phyloP scores from a whole-genome alignment of 2,113 vertebrate genomes.

The Bucco capensis region DNA sequence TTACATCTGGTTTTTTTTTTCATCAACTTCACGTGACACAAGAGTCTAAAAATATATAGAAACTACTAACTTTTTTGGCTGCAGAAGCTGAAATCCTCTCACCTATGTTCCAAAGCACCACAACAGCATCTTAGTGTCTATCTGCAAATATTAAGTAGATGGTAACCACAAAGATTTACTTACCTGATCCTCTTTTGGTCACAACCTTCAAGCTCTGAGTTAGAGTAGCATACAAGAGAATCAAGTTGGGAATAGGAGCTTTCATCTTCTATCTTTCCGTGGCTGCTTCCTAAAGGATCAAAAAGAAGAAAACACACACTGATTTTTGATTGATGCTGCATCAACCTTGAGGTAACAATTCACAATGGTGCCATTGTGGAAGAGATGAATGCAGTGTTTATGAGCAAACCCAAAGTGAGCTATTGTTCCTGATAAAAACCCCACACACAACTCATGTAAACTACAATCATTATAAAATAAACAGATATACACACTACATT shows the following conservation, averaged over 20 bases:
- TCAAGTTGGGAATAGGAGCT: slow-evolving; percentile 88
- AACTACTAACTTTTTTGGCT: background rate
- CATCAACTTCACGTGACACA: background rate
- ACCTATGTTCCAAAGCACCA: background rate
- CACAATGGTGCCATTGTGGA: background rate
- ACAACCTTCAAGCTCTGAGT: slow-evolving; percentile 94
- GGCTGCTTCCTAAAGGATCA: slow-evolving; percentile 64
- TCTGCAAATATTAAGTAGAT: background rate
- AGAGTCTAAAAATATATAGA: background rate
- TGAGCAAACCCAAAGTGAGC: background rate
- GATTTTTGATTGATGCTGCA: background rate
- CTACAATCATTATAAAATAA: background rate
- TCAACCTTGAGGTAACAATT: background rate
- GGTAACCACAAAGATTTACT: slow-evolving; percentile 48
- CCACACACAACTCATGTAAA: too few relatives aligned
- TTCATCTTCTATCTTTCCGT: slow-evolving; percentile 87
- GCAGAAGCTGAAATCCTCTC: background rate
- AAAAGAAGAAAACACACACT: background rate
- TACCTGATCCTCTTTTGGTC: slow-evolving; percentile 97
- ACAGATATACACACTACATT: background rate
- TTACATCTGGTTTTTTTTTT: background rate
- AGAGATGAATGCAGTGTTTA: background rate
- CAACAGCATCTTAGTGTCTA: background rate
- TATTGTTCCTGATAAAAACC: background rate
- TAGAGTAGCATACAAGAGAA: slow-evolving; percentile 88